phyloP scores from a whole-genome alignment of 2,888 invertebrate genomes.

The Shargacucullia verbasci region DNA sequence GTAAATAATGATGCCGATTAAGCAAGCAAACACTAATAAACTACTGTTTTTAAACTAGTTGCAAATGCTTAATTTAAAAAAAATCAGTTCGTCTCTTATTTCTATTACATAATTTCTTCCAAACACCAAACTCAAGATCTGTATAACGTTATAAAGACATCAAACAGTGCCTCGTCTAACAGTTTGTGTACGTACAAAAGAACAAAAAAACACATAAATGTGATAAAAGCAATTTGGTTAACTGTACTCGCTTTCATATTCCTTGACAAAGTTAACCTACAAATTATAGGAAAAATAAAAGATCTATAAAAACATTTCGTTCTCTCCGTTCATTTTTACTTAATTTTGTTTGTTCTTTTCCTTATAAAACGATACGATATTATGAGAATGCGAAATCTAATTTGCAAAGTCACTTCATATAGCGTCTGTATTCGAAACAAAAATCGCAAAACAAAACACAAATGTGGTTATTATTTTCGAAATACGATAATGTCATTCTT shows the following conservation, averaged over 20 bases:
- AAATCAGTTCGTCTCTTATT: not conserved
- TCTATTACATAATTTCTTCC: too few relatives aligned
- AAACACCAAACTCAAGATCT: conserved; percentile 13
- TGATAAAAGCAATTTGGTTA: conserved; percentile 70
- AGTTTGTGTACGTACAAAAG: conserved; percentile 57
- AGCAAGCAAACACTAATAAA: not conserved
- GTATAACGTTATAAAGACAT: conserved; percentile 38
- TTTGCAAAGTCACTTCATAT: conserved; percentile 31
- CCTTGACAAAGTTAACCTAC: conserved; percentile 62
- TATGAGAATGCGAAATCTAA: conserved; percentile 54
- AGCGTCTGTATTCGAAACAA: conserved; percentile 26
- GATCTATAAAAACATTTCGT: conserved; percentile 54
- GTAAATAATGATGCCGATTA: not conserved
- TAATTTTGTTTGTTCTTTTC: conserved; percentile 58
- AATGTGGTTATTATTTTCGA: conserved; percentile 43
- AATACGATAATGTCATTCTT: conserved; percentile 40
- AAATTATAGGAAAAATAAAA: conserved; percentile 58
- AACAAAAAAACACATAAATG: conserved; percentile 65
- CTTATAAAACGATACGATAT: conserved; percentile 54
- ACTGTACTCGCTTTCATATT: conserved; percentile 67
- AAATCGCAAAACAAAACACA: conserved; percentile 26
- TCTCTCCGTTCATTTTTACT: conserved; percentile 55
- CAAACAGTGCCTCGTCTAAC: conserved; percentile 62
- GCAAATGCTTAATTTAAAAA: too few relatives aligned
- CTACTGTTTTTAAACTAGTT: too few relatives aligned